Base-by-base conservation (phyloP, 2,888 invertebrate genomes). In the Tetropium fuscum region DNA sequence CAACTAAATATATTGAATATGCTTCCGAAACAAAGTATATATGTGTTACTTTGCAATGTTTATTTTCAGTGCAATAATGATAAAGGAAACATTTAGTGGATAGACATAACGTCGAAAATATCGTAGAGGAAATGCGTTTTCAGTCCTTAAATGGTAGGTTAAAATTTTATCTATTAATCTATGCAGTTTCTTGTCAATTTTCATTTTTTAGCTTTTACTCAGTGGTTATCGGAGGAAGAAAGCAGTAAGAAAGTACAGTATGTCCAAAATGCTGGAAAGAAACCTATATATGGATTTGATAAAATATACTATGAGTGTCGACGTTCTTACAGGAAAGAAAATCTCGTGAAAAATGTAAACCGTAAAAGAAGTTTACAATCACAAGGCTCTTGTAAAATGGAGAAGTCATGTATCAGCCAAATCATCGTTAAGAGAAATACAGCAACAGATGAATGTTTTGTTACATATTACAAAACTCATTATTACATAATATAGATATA, bases 41-140 rank as follows among this genome's bases (percentile, higher is more conserved):
- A 11, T 30, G 30, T 4, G 8, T 30, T 30, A 30, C 30, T n/a
- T n/a, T 30, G 30, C 30, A 30, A 30, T 30, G 30, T 30, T 30
- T 30, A n/a, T 30, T 30, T 30, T 11, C 30, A 30, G 8, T 30
- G n/a, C n/a, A 30, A n/a, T 30, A 30, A 30, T 30, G 30, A 30
- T 30, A 10, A 30, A 30, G 30, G n/a, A 30, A 30, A 30, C 30
- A 1, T 30, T 30, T n/a, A 30, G 30, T 30, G 30, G 30, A 30
- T 30, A 30, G 11, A 30, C 30, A 30, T 30, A n/a, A 30, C 30
- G 30, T 30, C 30, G 30, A 30, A 30, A 30, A 30, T 30, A 30
- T 30, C 4, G 30, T 30, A 30, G 30, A 30, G 30, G n/a, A 30
- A 30, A 30, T 30, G 30, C 1, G 30, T n/a, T n/a, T 30, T 30